A percentile compares a stretch with the other conserved stretches of the same genome.
Evolutionary conservation across 1,140 invertebrate species (phyloP).

Genomic region (Leptopilina clavipes): DNA sequence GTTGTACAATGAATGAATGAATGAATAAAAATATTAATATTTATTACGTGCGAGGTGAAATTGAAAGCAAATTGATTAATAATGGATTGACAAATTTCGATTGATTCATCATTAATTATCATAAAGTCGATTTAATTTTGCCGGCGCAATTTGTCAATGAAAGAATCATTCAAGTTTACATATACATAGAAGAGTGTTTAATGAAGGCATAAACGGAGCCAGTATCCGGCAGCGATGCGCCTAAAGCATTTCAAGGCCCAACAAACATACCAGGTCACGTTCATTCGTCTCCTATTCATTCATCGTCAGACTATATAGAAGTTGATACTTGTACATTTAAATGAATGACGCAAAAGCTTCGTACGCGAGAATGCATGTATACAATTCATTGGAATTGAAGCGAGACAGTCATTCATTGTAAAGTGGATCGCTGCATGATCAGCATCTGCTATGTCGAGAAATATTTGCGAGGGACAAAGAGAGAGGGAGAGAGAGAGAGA

Average conservation of each 20-base stretch:
- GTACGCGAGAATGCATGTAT: background rate
- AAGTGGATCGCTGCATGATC: background rate
- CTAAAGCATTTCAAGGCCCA: slow-evolving; percentile 18
- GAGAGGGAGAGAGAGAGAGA: background rate
- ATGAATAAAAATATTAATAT: too few species aligned
- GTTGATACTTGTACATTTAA: background rate
- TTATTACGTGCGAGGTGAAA: too few species aligned
- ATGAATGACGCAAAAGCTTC: background rate
- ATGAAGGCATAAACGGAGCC: background rate
- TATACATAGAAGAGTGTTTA: background rate
- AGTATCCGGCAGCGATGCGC: background rate
- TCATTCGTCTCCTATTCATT: slow-evolving; percentile 16
- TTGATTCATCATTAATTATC: too few species aligned
- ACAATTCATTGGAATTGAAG: background rate
- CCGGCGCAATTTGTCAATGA: background rate
- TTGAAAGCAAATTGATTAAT: too few species aligned
- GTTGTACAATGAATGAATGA: too few species aligned
- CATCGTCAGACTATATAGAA: background rate
- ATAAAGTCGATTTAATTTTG: background rate
- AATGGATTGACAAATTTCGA: too few species aligned
- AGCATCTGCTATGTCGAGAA: background rate
- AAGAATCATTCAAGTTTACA: background rate
- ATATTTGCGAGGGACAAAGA: too few species aligned
- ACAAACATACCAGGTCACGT: slow-evolving; percentile 5
- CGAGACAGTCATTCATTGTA: background rate